Base-by-base conservation (phyloP, 2,888 invertebrate genomes). In the Meteorus colon region DNA sequence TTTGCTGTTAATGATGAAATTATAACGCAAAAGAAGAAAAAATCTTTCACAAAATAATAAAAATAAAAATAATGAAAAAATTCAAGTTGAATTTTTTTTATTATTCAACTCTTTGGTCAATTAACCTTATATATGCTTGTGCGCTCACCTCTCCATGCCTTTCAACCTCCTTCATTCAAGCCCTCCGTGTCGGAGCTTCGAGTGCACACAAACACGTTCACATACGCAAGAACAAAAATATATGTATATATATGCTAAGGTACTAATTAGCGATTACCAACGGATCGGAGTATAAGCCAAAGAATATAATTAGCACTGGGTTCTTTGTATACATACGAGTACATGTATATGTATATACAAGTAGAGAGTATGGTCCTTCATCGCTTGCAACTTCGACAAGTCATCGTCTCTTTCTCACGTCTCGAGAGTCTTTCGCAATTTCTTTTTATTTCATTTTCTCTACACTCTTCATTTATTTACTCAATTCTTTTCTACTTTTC, bases 181-280 rank as follows among this genome's bases (percentile, higher is more conserved):
- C 62, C 31, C 31, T 62, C 29, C 27, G 31, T 29, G 27, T 76
- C 74, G 79, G 81, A 78, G 78, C 79, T 78, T 80, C 80, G 80
- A 80, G 79, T 80, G 80, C 81, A 78, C 81, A 67, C 75, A 24
- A 24, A 55, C 19, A 55, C 19, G 19, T n/a, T n/a, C 55, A 55
- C 19, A 55, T 1, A n/a, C 5, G 16, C 60, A 19, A 5, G 27
- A 19, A 29, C 60, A 62, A 19, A 29, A 24, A 27, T 31, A 19
- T 14, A 31, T 63, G 4, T 29, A 34, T 31, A 37, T 41, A 41
- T 65, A 65, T 41, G 37, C 37, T n/a, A 65, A 79, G 74, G 82
- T 82, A 83, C 85, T 86, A 86, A 86, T 86, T 86, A 86, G 82
- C 85, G 83, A 86, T 86, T 86, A 84, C 81, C 82, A 80, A 83